phyloP scores from a whole-genome alignment of 1,140 invertebrate species.

The Anastatus disparis region DNA sequence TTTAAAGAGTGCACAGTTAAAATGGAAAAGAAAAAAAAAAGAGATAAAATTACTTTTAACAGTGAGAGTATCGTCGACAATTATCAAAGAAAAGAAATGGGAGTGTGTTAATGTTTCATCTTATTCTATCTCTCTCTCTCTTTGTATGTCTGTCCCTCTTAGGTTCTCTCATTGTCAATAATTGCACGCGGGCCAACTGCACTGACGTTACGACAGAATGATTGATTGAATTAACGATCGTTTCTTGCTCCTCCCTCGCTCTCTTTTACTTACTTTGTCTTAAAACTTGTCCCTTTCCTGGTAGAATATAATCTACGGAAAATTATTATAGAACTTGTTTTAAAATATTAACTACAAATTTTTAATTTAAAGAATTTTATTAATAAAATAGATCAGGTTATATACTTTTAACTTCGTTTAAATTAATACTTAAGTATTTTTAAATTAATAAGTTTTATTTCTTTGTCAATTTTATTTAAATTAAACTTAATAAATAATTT shows the following conservation, averaged over 20 bases:
- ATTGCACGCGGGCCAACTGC: slow-evolving; percentile 12
- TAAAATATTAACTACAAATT: too few species aligned
- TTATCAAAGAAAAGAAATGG: background rate
- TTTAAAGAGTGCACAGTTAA: too few species aligned
- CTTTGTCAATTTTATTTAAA: too few species aligned
- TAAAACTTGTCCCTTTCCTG: background rate
- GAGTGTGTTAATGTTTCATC: background rate
- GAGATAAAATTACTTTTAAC: background rate
- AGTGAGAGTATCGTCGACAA: too few species aligned
- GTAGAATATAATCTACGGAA: background rate
- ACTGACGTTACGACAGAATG: slow-evolving; percentile 15
- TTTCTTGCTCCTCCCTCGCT: background rate
- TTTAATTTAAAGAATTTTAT: too few species aligned
- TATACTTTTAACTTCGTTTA: too few species aligned
- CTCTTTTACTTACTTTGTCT: background rate
- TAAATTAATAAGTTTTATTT: too few species aligned
- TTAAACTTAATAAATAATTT: too few species aligned
- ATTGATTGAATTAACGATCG: slow-evolving; percentile 36
- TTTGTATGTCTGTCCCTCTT: too few species aligned
- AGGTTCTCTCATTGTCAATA: slow-evolving; percentile 36
- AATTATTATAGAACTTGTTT: background rate
- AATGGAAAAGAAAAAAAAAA: too few species aligned
- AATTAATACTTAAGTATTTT: too few species aligned
- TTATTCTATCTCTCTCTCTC: background rate
- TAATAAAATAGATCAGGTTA: too few species aligned